phyloP scores from a whole-genome alignment of 1,140 invertebrate genomes.

The Bombus affinis region DNA sequence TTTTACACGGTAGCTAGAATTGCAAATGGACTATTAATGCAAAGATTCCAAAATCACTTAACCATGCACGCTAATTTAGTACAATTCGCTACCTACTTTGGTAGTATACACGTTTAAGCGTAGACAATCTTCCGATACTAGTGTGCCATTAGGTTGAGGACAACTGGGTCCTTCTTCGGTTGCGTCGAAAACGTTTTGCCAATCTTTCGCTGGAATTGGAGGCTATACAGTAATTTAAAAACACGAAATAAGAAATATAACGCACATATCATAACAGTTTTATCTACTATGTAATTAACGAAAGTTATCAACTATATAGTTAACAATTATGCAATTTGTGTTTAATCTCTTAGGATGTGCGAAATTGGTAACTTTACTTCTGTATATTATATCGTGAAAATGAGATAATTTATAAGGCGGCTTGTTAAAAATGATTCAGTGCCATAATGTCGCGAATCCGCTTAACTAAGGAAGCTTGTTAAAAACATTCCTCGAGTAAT shows the following conservation, averaged over 20 bases:
- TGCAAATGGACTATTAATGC: not conserved
- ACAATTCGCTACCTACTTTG: conserved; percentile 59
- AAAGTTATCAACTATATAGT: not conserved
- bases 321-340: not conserved
- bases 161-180: conserved; percentile 78
- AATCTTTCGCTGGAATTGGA: conserved; percentile 82
- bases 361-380: not conserved
- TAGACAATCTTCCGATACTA: conserved; percentile 86
- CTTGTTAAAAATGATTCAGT: not conserved
- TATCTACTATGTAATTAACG: too few species aligned
- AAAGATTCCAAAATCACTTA: not conserved
- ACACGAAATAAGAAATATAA: not conserved
- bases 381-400: not conserved
- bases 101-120: conserved; percentile 91
- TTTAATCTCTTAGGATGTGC: not conserved
- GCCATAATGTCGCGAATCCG: fast-evolving
- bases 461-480: not conserved
- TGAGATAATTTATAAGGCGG: not conserved
- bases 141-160: conserved; percentile 38
- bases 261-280: not conserved
- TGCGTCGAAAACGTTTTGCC: conserved; percentile 78
- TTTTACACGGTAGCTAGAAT: conserved; percentile 31
- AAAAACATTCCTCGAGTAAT: too few species aligned
- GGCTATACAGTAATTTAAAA: conserved; percentile 31
- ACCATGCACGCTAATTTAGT: not conserved